Conservation (phyloP, 2,113 vertebrate species). For the Gymnarchus niloticus region DNA sequence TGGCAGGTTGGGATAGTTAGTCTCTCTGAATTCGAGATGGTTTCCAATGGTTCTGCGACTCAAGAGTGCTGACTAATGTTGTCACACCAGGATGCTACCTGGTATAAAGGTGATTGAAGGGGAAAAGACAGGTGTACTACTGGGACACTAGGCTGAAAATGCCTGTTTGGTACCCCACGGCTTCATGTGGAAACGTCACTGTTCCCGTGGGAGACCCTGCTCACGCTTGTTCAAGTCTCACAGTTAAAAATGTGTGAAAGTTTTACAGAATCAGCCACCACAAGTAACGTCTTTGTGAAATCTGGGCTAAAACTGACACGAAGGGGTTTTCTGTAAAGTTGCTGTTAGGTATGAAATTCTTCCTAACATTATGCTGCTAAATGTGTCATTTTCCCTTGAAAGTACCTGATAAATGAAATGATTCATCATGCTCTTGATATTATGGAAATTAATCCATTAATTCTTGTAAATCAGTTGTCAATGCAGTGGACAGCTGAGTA, state of each 20-base stretch:
- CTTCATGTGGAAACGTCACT: not conserved
- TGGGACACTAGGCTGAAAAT: not conserved
- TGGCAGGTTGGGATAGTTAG: not conserved
- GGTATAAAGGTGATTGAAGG: not conserved
- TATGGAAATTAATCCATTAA: slow-evolving; percentile 42
- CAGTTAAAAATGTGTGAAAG: not conserved
- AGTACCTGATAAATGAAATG: slow-evolving; percentile 41
- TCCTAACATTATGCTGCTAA: slow-evolving; percentile 27
- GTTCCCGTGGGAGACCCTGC: not conserved
- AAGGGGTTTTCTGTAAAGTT: slow-evolving; percentile 29
- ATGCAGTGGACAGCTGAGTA: slow-evolving; percentile 22
- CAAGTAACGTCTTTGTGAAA: not conserved
- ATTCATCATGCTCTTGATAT: slow-evolving; percentile 35
- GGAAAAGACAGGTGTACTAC: not conserved
- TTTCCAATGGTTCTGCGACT: not conserved
- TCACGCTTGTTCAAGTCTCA: not conserved
- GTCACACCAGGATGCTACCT: not conserved
- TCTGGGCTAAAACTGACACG: not conserved
- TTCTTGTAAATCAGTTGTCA: slow-evolving; percentile 43
- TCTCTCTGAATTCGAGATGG: not conserved
- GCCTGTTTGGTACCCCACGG: not conserved
- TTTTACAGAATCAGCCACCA: not conserved
- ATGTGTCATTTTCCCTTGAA: slow-evolving; percentile 29
- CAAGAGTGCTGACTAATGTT: not conserved
- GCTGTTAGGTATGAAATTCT: slow-evolving; percentile 28